phyloP scores from a whole-genome alignment of 2,888 invertebrate genomes.

The Iphiclides podalirius region DNA sequence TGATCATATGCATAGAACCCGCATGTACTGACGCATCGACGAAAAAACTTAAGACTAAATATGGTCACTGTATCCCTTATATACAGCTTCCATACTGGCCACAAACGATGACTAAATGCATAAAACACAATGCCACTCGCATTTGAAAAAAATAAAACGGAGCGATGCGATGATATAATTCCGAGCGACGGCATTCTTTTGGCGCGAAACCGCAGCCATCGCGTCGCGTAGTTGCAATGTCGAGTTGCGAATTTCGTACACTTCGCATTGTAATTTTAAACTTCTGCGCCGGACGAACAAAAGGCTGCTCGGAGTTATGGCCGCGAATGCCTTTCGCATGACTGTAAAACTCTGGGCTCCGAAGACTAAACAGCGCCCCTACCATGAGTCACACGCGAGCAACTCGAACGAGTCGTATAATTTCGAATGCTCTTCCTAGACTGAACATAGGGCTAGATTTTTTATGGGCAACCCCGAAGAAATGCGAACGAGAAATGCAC shows the following conservation, averaged over 20 bases:
- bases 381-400: constrained; percentile 2
- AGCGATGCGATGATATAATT: constrained; percentile 10
- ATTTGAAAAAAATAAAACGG: no score
- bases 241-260: constrained; percentile 16
- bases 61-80: no score
- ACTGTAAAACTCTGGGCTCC: constrained; percentile 4
- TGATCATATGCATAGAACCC: no score
- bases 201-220: constrained; percentile 1
- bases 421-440: constrained; percentile 4
- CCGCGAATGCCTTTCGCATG: constrained; percentile 19
- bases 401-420: not conserved
- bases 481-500: no score
- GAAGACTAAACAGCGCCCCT: constrained; percentile 18
- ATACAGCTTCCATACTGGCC: no score
- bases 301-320: constrained; percentile 18
- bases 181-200: not conserved
- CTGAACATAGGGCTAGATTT: no score
- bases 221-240: constrained; percentile 10
- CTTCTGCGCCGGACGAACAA: constrained; percentile 8
- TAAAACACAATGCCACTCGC: no score
- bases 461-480: no score
- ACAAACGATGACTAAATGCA: no score
- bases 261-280: constrained; percentile 19
- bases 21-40: no score
- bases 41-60: no score